These are phyloP conservation scores for Erinaceus europaeus DNA, from an alignment of 2,113 vertebrate genomes.

Conservation along the genomic window DNA sequence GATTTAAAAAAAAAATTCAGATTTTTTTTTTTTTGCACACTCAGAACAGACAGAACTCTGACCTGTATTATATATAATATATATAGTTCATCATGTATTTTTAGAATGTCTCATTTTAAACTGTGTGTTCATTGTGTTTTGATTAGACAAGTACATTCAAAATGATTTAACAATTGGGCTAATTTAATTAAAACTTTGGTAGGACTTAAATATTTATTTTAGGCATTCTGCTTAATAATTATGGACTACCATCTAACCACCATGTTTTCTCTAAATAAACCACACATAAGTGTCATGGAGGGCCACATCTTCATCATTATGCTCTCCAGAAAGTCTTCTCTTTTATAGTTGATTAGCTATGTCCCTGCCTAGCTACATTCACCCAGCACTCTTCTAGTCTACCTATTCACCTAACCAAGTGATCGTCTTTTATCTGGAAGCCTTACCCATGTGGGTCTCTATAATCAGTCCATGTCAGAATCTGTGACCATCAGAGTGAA, in stretches of 20 bases:
- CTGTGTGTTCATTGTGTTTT: neutral
- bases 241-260: neutral
- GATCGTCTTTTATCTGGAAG: neutral
- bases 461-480: neutral
- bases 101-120: conserved; percentile 12
- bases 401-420: neutral
- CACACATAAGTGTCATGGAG: neutral
- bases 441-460: neutral
- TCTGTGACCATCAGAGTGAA: neutral
- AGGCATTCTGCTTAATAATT: neutral
- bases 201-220: conserved; percentile 32
- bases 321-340: neutral
- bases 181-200: conserved; percentile 26
- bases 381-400: neutral
- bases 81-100: too few species aligned
- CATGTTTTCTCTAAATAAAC: neutral
- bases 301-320: neutral
- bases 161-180: neutral
- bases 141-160: conserved; percentile 46
- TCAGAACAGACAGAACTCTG: too few species aligned
- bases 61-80: too few species aligned
- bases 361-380: neutral
- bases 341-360: rapidly evolving
- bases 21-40: too few species aligned
- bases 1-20: too few species aligned